Percentiles rank a stretch among this genome's conserved stretches.
Evolutionary conservation across 1,140 invertebrate species (phyloP).

Genomic region (Pseudoatta argentina): DNA sequence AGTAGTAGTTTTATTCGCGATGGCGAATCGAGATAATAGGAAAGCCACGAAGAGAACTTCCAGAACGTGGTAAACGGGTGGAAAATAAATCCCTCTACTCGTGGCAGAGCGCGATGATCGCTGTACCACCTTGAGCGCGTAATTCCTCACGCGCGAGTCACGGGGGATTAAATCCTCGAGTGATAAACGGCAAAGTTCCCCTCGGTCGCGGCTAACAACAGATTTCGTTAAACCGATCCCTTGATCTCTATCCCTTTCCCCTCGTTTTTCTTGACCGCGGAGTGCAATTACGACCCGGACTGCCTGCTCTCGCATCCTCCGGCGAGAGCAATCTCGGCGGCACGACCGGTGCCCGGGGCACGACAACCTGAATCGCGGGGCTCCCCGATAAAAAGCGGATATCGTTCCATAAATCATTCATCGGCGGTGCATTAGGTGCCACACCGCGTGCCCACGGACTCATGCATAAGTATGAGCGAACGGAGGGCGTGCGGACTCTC

Average conservation of each 20-base stretch:
- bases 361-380: conserved; percentile 61
- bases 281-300: conserved; percentile 68
- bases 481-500: neutral
- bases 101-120: conserved; percentile 40
- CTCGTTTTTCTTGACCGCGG: conserved; percentile 21
- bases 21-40: conserved; percentile 24
- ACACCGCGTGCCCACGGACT: conserved; percentile 35
- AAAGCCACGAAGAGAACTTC: conserved; percentile 2
- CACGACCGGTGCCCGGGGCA: conserved; percentile 65
- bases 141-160: conserved; percentile 54
- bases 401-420: conserved; percentile 77
- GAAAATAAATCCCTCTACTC: conserved; percentile 41
- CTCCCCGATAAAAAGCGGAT: conserved; percentile 69
- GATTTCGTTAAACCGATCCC: conserved; percentile 61
- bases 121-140: conserved; percentile 43
- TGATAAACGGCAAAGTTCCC: conserved; percentile 54
- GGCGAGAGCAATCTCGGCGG: conserved; percentile 68
- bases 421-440: conserved; percentile 67
- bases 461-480: conserved; percentile 66
- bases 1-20: conserved; percentile 3
- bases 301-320: conserved; percentile 61
- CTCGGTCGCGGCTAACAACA: conserved; percentile 49
- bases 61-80: neutral
- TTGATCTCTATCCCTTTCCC: neutral
- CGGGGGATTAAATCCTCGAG: conserved; percentile 52